Evolutionary conservation across 2,797 vertebrate genomes (phyloP), one percentile per base, ranked within the genome.

Genomic region (Champsocephalus esox): DNA sequence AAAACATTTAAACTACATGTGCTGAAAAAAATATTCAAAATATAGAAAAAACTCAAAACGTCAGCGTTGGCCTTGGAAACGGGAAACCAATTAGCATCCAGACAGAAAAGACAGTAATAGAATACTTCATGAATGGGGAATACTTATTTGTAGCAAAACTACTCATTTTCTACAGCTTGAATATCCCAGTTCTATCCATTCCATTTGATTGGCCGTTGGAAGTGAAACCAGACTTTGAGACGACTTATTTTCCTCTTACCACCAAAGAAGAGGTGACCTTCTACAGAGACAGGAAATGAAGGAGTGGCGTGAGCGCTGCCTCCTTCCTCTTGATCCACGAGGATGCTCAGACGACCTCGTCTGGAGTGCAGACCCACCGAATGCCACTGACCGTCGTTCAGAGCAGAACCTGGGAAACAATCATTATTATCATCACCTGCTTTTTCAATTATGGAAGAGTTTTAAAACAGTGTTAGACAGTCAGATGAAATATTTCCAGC

Each of bases 361-460:
- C 90, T 95, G 72, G 92, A 91, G 75, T 82, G 93, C 60, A 99
- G 86, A 54, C 94, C 94, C 73, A 98, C 78, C 0, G 92, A 94
- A 92, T 99, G 97, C 97, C 97, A 99, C 82, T 97, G 97, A 2
- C 98, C 97, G 0, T 99, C 96, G 71, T 96, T 97, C 84, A 99
- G 90, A 69, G 84, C 89, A 45, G 83, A 76, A 84, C 97, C 97
- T 99, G 75, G 12, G 13, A 32, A 56, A 58, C 80, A 32, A 38
- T 14, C 6, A 58, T 8, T 9, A 46, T 9, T 9, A 14, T 21
- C 14, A 38, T 50, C 16, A 14, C 17, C 5, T 49, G n/a, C 2
- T 45, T 41, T 45, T 14, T 14, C 49, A 52, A 7, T 3, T 52
- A 28, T 3, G 8, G 32, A n/a, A 11, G 38, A 43, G 43, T 45